A percentile compares a stretch with the other conserved stretches of the same genome.
Conservation (phyloP, 1,140 invertebrate species). For the Polypedilum vanderplanki region DNA sequence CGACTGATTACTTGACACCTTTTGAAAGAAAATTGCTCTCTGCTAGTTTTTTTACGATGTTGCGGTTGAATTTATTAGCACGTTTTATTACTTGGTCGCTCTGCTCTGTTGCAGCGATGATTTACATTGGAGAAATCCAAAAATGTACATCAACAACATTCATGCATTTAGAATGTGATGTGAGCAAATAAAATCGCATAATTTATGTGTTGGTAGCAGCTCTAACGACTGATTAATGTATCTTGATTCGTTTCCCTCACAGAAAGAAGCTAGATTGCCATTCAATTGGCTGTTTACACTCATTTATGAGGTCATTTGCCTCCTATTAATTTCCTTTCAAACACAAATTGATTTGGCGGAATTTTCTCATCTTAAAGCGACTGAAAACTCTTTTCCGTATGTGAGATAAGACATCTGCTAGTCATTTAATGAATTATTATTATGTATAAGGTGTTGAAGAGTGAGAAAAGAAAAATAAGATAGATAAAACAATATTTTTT, state of each 20-base stretch:
- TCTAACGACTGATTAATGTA: conserved; percentile 2
- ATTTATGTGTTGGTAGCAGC: not conserved
- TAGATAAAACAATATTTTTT: not conserved
- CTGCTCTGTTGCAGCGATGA: not conserved
- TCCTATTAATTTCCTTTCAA: no score
- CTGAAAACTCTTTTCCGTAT: not conserved
- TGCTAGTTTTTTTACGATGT: conserved; percentile 9
- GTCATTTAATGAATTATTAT: not conserved
- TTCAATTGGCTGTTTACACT: not conserved
- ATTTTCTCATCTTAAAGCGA: not conserved
- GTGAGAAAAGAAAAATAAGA: not conserved
- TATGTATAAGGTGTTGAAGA: not conserved
- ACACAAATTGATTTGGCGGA: no score
- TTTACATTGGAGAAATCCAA: conserved; percentile 15
- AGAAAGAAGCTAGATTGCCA: no score
- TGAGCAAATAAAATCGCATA: not conserved
- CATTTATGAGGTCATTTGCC: not conserved
- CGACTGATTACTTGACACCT: conserved; percentile 28
- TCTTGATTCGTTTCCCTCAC: conserved; percentile 18
- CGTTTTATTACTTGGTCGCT: conserved; percentile 19
- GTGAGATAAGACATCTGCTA: not conserved
- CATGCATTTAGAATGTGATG: not conserved
- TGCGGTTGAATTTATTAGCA: conserved; percentile 24
- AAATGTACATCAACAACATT: conserved; percentile 14
- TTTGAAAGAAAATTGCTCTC: conserved; percentile 20